Evolutionary conservation across 2,888 invertebrate genomes (phyloP).

Genomic region (Dione juno): DNA sequence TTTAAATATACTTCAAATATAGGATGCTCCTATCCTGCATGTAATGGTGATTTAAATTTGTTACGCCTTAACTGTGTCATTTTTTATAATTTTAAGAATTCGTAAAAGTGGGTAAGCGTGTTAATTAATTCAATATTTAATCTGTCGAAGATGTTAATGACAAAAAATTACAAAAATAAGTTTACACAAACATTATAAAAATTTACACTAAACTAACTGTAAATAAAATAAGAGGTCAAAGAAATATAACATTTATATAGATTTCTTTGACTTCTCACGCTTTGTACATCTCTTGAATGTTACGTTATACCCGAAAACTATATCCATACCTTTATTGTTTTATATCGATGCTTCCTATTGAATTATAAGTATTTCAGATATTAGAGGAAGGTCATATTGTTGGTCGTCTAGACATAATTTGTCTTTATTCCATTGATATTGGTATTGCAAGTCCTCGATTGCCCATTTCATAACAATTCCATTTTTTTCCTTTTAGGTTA

Average conservation of each 20-base stretch:
- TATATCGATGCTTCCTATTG: constrained; percentile 18
- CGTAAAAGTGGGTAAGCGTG: constrained; percentile 28
- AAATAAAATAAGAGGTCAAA: constrained; percentile 47
- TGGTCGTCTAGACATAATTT: constrained; percentile 33
- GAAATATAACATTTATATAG: constrained; percentile 43
- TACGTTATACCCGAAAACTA: constrained; percentile 27
- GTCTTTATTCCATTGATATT: constrained; percentile 26
- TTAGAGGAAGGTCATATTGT: background rate
- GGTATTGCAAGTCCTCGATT: constrained; percentile 47
- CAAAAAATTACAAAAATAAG: constrained; percentile 41
- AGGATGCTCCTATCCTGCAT: constrained; percentile 45
- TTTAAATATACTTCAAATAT: constrained; percentile 35
- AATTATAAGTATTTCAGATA: background rate
- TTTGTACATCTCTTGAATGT: constrained; percentile 46
- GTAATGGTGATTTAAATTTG: constrained; percentile 46
- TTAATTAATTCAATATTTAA: constrained; percentile 55
- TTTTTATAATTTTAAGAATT: constrained; percentile 52
- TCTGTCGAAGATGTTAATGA: constrained; percentile 64
- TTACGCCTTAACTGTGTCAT: constrained; percentile 53
- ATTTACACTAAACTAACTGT: constrained; percentile 38
- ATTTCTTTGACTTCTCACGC: constrained; percentile 46
- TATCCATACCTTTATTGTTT: constrained; percentile 15
- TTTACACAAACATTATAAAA: constrained; percentile 38
- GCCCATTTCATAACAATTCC: background rate
- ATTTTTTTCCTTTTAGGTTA: constrained; percentile 27